These are phyloP conservation scores for Mercenaria mercenaria DNA, from an alignment of 1,140 invertebrate species.

Conservation along the genomic window DNA sequence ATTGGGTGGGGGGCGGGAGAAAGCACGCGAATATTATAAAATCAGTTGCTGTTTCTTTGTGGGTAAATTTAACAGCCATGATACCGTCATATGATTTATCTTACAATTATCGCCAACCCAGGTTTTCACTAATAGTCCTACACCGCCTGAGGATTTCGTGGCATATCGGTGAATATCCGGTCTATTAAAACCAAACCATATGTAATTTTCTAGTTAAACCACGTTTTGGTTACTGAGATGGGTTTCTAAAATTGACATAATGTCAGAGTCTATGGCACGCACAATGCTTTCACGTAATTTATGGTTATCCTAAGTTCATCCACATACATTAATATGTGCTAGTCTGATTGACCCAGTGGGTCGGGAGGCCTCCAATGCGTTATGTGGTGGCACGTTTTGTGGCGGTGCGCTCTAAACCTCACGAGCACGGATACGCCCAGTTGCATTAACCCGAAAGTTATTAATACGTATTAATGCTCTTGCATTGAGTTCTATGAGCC, in stretches of 20 bases:
- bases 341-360: slow-evolving; percentile 14
- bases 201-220: slow-evolving; percentile 39
- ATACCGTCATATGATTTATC: slow-evolving; percentile 61
- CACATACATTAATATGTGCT: slow-evolving; percentile 41
- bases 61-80: slow-evolving; percentile 48
- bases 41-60: slow-evolving; percentile 12
- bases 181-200: slow-evolving; percentile 63
- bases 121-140: slow-evolving; percentile 60
- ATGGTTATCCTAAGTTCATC: slow-evolving; percentile 52
- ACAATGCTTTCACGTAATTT: slow-evolving; percentile 23
- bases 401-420: not conserved
- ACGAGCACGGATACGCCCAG: slow-evolving; percentile 38
- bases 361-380: slow-evolving; percentile 33
- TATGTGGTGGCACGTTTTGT: not conserved
- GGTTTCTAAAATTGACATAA: slow-evolving; percentile 47
- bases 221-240: slow-evolving; percentile 15
- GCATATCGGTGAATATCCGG: slow-evolving; percentile 50
- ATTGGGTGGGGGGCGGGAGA: no score
- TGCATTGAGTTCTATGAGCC: slow-evolving; percentile 43
- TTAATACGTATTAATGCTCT: slow-evolving; percentile 29
- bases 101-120: slow-evolving; percentile 20
- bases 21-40: slow-evolving; percentile 64
- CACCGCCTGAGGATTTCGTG: slow-evolving; percentile 63
- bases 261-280: slow-evolving; percentile 20
- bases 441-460: slow-evolving; percentile 40